A percentile compares a stretch with the other conserved stretches of the same genome.
These are phyloP conservation scores for Phalera bucephala DNA, from an alignment of 2,888 invertebrate genomes.

Conservation along the genomic window DNA sequence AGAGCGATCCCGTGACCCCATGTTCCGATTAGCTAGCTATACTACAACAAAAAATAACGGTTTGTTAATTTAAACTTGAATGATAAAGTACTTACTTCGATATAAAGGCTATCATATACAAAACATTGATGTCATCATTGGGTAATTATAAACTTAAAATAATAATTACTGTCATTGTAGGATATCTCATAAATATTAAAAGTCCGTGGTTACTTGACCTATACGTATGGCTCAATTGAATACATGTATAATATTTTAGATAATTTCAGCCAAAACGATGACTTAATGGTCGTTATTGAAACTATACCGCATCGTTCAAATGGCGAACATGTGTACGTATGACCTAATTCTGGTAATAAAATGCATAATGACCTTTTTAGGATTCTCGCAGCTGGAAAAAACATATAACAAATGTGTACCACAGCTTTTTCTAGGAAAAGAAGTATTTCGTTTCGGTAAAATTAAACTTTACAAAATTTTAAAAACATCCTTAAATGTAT, in stretches of 20 bases:
- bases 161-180: conserved; percentile 24
- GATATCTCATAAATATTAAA: conserved; percentile 14
- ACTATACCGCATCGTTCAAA: too few species aligned
- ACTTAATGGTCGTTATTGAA: not conserved
- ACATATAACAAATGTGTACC: too few species aligned
- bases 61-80: conserved; percentile 42
- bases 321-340: too few species aligned
- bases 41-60: conserved; percentile 37
- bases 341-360: too few species aligned
- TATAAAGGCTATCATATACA: conserved; percentile 57
- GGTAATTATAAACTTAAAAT: conserved; percentile 33
- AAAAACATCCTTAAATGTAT: too few species aligned
- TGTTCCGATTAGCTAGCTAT: conserved; percentile 33
- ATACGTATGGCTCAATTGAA: conserved; percentile 6
- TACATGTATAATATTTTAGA: conserved; percentile 2
- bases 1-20: conserved; percentile 32
- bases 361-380: too few species aligned
- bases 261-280: not conserved
- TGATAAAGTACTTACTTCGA: conserved; percentile 45
- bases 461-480: too few species aligned
- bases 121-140: conserved; percentile 54
- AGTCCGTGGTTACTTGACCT: conserved; percentile 5
- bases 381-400: too few species aligned
- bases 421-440: too few species aligned
- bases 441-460: too few species aligned